Evolutionary conservation across 2,797 vertebrate genomes (phyloP).

Genomic region (Cottoperca gobio): DNA sequence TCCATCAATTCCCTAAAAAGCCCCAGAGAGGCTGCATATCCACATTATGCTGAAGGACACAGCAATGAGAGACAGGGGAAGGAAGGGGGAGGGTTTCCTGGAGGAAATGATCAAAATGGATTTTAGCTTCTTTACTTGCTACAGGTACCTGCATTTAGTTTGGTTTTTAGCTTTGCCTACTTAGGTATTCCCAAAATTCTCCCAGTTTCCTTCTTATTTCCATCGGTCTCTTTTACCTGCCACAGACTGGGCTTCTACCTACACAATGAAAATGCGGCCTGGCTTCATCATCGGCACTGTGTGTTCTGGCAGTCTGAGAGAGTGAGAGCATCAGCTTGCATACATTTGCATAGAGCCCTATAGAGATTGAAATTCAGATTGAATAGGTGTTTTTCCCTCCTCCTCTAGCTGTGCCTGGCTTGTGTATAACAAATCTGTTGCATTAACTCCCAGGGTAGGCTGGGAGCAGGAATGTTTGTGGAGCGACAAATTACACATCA

Average conservation of each 20-base stretch:
- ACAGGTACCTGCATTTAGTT: slow-evolving; percentile 59
- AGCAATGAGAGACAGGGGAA: slow-evolving; percentile 67
- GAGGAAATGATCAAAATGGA: slow-evolving; percentile 69
- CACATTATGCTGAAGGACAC: slow-evolving; percentile 77
- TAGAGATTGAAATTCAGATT: slow-evolving; percentile 82
- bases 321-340: slow-evolving; percentile 63
- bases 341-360: slow-evolving; percentile 77
- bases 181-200: slow-evolving; percentile 52
- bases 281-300: slow-evolving; percentile 52
- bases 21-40: slow-evolving; percentile 72
- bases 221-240: slow-evolving; percentile 47
- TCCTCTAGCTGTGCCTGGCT: slow-evolving; percentile 72
- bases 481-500: slow-evolving; percentile 83
- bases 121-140: slow-evolving; percentile 60
- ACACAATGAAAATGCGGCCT: slow-evolving; percentile 48
- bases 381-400: slow-evolving; percentile 70
- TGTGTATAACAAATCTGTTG: slow-evolving; percentile 83
- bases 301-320: slow-evolving; percentile 57
- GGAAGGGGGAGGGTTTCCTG: slow-evolving; percentile 47
- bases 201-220: slow-evolving; percentile 40
- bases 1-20: slow-evolving; percentile 83
- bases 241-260: slow-evolving; percentile 41
- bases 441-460: slow-evolving; percentile 83
- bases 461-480: slow-evolving; percentile 78
- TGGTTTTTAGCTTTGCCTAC: slow-evolving; percentile 47